Evolutionary conservation across 2,113 vertebrate species (phyloP), one percentile per base, ranked within the genome.

Genomic region (Ictalurus furcatus): DNA sequence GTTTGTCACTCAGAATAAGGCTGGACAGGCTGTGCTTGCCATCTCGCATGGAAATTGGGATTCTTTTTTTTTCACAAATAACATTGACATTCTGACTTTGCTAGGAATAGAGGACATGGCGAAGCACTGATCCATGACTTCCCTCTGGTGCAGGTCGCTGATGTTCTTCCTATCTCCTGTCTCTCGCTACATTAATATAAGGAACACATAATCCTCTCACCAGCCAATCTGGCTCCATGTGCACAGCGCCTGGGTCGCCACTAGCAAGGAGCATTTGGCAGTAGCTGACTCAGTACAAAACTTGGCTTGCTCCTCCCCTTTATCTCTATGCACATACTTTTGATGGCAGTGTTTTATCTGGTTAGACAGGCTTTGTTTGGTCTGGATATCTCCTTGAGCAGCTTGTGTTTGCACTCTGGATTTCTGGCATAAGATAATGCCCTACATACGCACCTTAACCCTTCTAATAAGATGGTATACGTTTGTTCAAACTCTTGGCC

Each of bases 341-440:
- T 94, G 92, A 96, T 96, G 93, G 93, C 92, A 90, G 90, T 93
- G 92, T 95, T 95, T 96, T 95, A 95, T 96, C 95, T 94, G 94
- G 92, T 94, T 92, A 90, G 93, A 92, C 93, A 90, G 94, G 93
- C 94, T 95, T 95, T 96, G 95, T 96, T 96, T 96, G 95, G 94
- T 95, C 94, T 95, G 94, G 94, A 95, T 96, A 96, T 96, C 96
- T 96, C 94, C 93, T 94, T 94, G 91, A 85, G 90, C 96, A 96
- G 95, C 94, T 95, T 96, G 94, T 95, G 94, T 96, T 95, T 95
- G 94, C 92, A 95, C 94, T 95, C 93, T 93, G 92, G 94, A 96
- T 96, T 96, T 94, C 91, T 94, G 94, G 94, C 94, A 93, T 93
- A 93, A 92, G 94, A 94, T 95, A 94, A 95, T 93, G 94, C 94